A percentile compares a stretch with the other conserved stretches of the same genome.
Conservation (phyloP, 1,140 invertebrate species). For the Acromyrmex heyeri region DNA sequence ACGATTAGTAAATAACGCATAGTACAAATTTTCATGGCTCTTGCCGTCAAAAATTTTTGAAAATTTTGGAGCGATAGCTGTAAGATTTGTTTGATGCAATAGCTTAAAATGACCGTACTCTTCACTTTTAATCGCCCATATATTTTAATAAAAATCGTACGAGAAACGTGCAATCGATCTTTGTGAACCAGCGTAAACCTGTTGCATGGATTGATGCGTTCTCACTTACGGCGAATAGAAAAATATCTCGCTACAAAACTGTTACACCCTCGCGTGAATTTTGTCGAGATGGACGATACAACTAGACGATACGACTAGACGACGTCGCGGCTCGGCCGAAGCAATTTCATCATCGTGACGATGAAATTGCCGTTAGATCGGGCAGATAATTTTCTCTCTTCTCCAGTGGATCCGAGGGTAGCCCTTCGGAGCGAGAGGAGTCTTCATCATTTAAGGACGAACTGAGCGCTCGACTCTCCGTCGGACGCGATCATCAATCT, state of each 20-base stretch:
- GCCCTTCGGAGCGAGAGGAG: conserved; percentile 58
- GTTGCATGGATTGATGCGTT: conserved; percentile 25
- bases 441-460: conserved; percentile 55
- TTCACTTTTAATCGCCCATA: background rate
- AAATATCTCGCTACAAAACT: conserved; percentile 32
- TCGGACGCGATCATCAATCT: conserved; percentile 72
- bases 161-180: background rate
- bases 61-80: background rate
- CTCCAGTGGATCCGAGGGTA: conserved; percentile 41
- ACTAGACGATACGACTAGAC: background rate
- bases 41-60: background rate
- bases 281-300: conserved; percentile 32
- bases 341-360: conserved; percentile 28
- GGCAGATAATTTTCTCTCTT: conserved; percentile 71
- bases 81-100: background rate
- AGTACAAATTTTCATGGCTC: background rate
- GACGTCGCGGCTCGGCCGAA: conserved; percentile 32
- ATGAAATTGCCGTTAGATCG: conserved; percentile 62
- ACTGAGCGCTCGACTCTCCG: conserved; percentile 47
- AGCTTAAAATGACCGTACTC: background rate
- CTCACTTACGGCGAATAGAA: conserved; percentile 9
- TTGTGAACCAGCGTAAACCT: conserved; percentile 1
- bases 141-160: background rate
- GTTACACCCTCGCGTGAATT: background rate
- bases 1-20: background rate